A percentile compares a stretch with the other conserved stretches of the same genome.
Evolutionary conservation across 2,888 invertebrate species (phyloP).

Genomic region (Yponomeuta cagnagella): DNA sequence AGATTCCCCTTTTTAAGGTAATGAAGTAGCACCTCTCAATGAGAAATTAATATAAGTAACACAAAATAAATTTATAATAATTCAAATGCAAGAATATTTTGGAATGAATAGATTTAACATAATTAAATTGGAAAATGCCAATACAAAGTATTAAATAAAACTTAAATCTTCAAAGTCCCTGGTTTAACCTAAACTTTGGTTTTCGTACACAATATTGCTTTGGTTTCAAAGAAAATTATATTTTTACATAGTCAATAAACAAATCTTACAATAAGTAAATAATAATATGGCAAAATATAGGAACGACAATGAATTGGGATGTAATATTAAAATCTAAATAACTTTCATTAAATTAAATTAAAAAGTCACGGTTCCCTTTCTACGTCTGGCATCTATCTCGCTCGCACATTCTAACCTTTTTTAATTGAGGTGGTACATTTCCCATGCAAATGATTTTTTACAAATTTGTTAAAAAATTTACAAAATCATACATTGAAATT

Average conservation of each 20-base stretch:
- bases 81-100: neutral
- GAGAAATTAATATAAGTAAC: neutral
- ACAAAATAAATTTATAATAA: neutral
- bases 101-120: neutral
- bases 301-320: neutral
- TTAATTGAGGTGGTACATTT: no score
- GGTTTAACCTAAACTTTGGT: neutral
- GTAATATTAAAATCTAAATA: neutral
- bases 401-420: no score
- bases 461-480: no score
- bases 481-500: no score
- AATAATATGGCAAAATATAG: conserved; percentile 1
- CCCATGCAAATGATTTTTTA: no score
- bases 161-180: no score
- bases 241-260: neutral
- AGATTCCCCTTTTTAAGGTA: neutral
- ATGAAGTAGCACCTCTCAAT: neutral
- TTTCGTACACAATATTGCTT: neutral
- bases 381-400: no score
- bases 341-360: neutral
- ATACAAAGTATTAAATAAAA: neutral
- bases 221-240: neutral
- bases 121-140: neutral
- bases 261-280: neutral
- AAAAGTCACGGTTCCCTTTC: no score